Base-by-base conservation (phyloP, 2,113 vertebrate species). In the Mastomys natalensis region DNA sequence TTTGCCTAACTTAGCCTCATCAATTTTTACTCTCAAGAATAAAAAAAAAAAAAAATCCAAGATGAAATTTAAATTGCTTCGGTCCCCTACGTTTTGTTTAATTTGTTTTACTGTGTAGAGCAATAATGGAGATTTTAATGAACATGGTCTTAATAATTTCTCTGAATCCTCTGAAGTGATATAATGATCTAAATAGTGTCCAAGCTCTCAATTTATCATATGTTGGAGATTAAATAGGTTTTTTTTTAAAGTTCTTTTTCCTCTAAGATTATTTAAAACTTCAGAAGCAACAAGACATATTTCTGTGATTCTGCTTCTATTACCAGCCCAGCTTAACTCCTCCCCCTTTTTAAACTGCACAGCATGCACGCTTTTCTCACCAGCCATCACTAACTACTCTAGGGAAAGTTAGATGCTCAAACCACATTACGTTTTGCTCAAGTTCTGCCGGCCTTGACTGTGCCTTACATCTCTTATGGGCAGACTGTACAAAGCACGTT, bases 11-110 rank as follows among this genome's bases (percentile, higher is more conserved):
- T 96, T 95, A 96, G 78, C 87, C 84, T 94, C 74, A 95, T 96
- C 73, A 96, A 82, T 85, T 89, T 55, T 95, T 90, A 96, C 24
- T 87, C 96, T 96, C 93, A 55, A 86, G 82, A 37, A 68, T 16
- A 91, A 98, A 95, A 94, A 68, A 34, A 94, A 68, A 34, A 91
- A 98, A 95, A 94, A 24, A 81, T 94, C 16, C 90, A 92, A 64
- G 92, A 92, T 96, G 95, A 98, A 96, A 74, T 97, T 98, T 97
- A 98, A 98, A 97, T 97, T 96, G 91, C 94, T 96, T 97, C 97
- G 96, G 90, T 97, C 82, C 31, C 97, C 97, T 98, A 95, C 95
- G 84, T 97, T 98, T 98, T 98, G 96, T 98, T 98, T 96, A 98
- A 98, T 98, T 97, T 98, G 94, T 96, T 98, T 97, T 98, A 97